Base-by-base conservation (phyloP, 2,113 vertebrate species). In the Hippocampus mohnikei region DNA sequence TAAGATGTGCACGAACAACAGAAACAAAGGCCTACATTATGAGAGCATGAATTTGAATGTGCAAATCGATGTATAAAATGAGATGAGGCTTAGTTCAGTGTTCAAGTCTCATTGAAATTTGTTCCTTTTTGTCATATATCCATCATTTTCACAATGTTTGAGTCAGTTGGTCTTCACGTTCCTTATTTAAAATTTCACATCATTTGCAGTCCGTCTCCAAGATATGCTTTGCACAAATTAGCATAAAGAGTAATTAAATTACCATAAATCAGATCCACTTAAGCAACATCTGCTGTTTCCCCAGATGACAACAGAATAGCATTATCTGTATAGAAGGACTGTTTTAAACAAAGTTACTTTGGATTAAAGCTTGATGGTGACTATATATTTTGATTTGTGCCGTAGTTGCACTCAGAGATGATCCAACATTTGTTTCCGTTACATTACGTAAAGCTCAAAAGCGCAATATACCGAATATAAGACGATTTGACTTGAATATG, bases 1-100 rank as follows among this genome's bases (percentile, higher is more conserved):
- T 18, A 42, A 44, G 48, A 5, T 66, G n/a, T 64, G 42, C n/a
- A 29, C 23, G 21, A 70, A 63, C 56, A 61, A 66, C 7, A 10
- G 25, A 40, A 3, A 23, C 37, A 52, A 25, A 63, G 64, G 66
- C 58, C 70, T 61, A 10, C 56, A 62, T 68, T 61, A 48, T 55
- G 67, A 60, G 48, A 16, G 25, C 40, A 27, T 59, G 41, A 25
- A 52, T 42, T 60, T 66, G 40, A 66, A 69, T 50, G 27, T 27
- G 15, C 60, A 64, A 56, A 70, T 50, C 42, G 40, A 52, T 61
- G 58, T 25, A 27, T 13, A 7, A 27, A 58, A 27, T 27, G 7
- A 55, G 53, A 55, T 55, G 48, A 18, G 48, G 48, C 8, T 21
- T 53, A 53, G n/a, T 53, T 53, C n/a, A 9, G 10, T 56, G 13